Evolutionary conservation across 2,113 vertebrate genomes (phyloP).

Genomic region (Cranoglanis bouderius): DNA sequence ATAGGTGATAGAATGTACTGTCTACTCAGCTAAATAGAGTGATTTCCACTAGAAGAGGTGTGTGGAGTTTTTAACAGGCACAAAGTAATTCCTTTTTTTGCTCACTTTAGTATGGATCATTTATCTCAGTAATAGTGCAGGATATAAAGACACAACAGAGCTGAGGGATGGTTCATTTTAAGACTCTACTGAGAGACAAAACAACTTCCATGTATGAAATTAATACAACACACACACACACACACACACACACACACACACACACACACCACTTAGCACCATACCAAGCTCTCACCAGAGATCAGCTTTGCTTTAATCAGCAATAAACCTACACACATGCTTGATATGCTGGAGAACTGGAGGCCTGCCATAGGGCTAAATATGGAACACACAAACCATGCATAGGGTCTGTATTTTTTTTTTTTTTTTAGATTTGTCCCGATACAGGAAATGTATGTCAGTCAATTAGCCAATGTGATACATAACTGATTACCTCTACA

Average conservation of each 20-base stretch:
- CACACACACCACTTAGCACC: not conserved
- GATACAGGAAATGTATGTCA: not conserved
- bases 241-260: constrained; percentile 48
- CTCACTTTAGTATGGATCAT: not conserved
- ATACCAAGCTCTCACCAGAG: not conserved
- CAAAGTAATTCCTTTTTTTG: not conserved
- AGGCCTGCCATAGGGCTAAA: constrained; percentile 24
- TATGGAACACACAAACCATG: not conserved
- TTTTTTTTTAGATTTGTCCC: not conserved
- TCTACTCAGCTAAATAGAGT: not conserved
- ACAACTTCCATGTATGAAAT: not conserved
- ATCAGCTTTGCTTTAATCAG: constrained; percentile 29
- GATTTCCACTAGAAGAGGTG: not conserved
- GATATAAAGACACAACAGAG: not conserved
- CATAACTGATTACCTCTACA: not conserved
- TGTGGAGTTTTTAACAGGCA: not conserved
- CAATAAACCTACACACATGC: constrained; percentile 33
- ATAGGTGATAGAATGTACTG: not conserved
- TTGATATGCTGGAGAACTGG: constrained; percentile 21
- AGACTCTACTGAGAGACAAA: not conserved
- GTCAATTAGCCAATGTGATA: not conserved
- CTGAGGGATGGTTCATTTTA: not conserved
- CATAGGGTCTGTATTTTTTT: not conserved
- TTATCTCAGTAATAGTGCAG: not conserved
- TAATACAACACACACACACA: constrained; percentile 12